Evolutionary conservation across 2,113 vertebrate genomes (phyloP), one percentile per base, ranked within the genome.

Genomic region (Podiceps cristatus): DNA sequence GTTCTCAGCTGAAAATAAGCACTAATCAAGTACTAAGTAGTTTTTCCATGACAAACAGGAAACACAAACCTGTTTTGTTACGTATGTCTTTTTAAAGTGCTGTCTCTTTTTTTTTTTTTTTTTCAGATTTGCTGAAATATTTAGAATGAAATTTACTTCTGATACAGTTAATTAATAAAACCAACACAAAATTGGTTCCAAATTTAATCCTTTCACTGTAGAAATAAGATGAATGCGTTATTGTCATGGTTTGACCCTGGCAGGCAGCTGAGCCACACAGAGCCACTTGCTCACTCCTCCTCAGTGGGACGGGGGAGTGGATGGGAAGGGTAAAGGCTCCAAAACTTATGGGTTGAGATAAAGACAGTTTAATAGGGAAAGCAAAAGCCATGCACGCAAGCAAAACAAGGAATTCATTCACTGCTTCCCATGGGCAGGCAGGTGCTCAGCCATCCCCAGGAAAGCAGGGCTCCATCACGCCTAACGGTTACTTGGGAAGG

Each of bases 401-500:
- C 24, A 55, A 44, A 42, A 1, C 11, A 74, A 27, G 3, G 72
- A 56, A 56, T 74, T 56, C 11, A 44, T 33, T 74, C 33, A 9
- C 35, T 24, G 17, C 19, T 40, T 17, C 49, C 49, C 50, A 31
- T 1, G 1, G 9, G 27, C 49, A 53, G 35, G n/a, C 18, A 23
- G 49, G 14, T 18, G 15, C 10, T 56, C 52, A 25, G 37, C 52
- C 49, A 55, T 18, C 28, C 18, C 50, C 37, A 73, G 69, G 28
- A 73, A 2, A 44, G 71, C 11, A 2, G 22, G 29, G 37, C n/a
- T 72, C 27, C 27, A 3, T 7, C 33, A 35, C 8, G 0, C 4
- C 0, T 35, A 25, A 23, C 1, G 4, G 18, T 40, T 7, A 12
- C 27, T 40, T 50, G 47, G 45, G 23, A 69, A 50, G 33, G 22